Conservation (phyloP, 2,113 vertebrate genomes). For the Sinocyclocheilus maitianheensis region DNA sequence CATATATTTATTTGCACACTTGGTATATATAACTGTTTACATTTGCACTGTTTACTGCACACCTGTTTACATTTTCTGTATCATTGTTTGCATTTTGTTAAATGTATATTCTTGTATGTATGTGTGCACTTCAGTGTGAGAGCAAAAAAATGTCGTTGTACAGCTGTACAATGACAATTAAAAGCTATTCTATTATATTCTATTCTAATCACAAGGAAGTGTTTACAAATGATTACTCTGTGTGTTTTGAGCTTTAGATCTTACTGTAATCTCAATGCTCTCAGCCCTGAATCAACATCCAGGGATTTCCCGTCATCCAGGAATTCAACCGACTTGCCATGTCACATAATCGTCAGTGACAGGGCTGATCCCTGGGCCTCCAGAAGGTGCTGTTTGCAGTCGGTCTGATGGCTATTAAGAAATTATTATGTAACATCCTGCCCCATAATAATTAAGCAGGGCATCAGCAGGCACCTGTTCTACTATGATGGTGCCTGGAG, state of each 20-base stretch:
- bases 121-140: too few species aligned
- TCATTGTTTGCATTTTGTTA: too few species aligned
- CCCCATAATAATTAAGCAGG: slow-evolving; percentile 64
- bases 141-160: too few species aligned
- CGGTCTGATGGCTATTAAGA: slow-evolving; percentile 62
- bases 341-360: slow-evolving; percentile 20
- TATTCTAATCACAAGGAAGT: neutral
- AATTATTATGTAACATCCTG: slow-evolving; percentile 56
- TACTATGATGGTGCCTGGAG: slow-evolving; percentile 5
- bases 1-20: too few species aligned
- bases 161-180: too few species aligned
- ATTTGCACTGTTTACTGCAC: too few species aligned
- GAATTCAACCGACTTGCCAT: neutral
- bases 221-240: neutral
- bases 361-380: slow-evolving; percentile 25
- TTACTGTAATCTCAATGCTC: neutral
- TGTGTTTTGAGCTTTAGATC: neutral
- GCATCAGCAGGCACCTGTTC: slow-evolving; percentile 44
- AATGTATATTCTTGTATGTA: too few species aligned
- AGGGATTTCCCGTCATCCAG: neutral
- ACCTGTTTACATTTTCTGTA: too few species aligned
- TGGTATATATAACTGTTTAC: too few species aligned
- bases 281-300: neutral
- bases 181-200: too few species aligned
- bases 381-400: slow-evolving; percentile 57